These are phyloP conservation scores for Chionis minor DNA, from an alignment of 2,113 vertebrate genomes.

Conservation along the genomic window DNA sequence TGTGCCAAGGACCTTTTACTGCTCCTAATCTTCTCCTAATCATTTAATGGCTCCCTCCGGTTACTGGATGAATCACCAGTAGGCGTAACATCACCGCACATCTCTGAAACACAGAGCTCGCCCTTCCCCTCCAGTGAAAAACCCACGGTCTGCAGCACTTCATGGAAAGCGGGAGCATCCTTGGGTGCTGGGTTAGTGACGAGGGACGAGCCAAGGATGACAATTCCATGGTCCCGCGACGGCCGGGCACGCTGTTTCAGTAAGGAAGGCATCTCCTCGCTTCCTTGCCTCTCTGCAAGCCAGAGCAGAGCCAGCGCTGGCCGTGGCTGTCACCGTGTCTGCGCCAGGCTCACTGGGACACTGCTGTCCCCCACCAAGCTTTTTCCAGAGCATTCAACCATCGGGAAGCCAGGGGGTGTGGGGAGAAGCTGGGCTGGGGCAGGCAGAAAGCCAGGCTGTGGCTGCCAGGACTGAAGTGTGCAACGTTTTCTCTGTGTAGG, in stretches of 20 bases:
- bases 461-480: not conserved
- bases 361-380: not conserved
- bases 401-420: not conserved
- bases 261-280: not conserved
- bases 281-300: not conserved
- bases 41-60: not conserved
- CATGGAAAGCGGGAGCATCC: not conserved
- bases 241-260: not conserved
- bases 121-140: not conserved
- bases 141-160: not conserved
- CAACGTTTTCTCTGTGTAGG: not conserved
- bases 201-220: not conserved
- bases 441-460: not conserved
- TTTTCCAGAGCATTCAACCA: not conserved
- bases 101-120: not conserved
- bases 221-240: accelerated
- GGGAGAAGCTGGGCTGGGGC: not conserved
- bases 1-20: not conserved
- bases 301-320: not conserved
- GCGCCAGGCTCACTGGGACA: not conserved
- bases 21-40: not conserved
- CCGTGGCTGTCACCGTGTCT: not conserved
- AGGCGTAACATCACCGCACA: not conserved
- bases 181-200: not conserved
- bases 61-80: not conserved